Base-by-base conservation (phyloP, 2,888 invertebrate species). In the Drosophila siamana region DNA sequence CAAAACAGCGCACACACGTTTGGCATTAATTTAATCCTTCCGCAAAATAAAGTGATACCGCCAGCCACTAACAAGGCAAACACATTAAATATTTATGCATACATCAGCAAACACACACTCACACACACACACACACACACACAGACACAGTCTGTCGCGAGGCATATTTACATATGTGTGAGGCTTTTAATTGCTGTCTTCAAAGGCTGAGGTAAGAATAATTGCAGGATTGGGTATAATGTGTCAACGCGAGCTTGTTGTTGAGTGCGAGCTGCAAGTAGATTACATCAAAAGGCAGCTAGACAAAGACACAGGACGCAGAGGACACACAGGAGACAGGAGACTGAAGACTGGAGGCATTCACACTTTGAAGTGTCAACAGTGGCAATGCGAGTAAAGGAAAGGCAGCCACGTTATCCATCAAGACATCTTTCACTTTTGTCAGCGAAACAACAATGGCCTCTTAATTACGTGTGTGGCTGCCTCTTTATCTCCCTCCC, bases 361-460 rank as follows among this genome's bases (percentile, higher is more conserved):
- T 63, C 68, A 46, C 74, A 76, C 88, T 90, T 90, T 80, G 89
- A 90, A 90, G 90, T 90, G 91, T 85, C 87, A 90, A 90, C 89
- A 84, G 85, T 82, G 85, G 80, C 73, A 66, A 73, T 69, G 43
- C 9, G 62, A 67, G 61, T 64, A 65, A 64, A 48, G 73, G 56
- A 73, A 68, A 66, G 57, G 48, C 52, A 55, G 60, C 68, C 71
- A 67, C 84, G 83, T 84, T 90, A 91, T 90, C 91, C 90, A 83
- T 90, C 89, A 90, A 86, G 81, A 74, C 78, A 89, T 91, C 89
- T 91, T 90, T 91, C 88, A 90, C 90, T 90, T 90, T 91, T 90
- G 90, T 90, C 90, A 90, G 90, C 90, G 90, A 81, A 89, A 86
- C 89, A 90, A 90, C 90, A 90, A 90, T 90, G 89, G 88, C 82